phyloP scores from a whole-genome alignment of 2,888 invertebrate genomes.

The Disparrhopalites patrizii region DNA sequence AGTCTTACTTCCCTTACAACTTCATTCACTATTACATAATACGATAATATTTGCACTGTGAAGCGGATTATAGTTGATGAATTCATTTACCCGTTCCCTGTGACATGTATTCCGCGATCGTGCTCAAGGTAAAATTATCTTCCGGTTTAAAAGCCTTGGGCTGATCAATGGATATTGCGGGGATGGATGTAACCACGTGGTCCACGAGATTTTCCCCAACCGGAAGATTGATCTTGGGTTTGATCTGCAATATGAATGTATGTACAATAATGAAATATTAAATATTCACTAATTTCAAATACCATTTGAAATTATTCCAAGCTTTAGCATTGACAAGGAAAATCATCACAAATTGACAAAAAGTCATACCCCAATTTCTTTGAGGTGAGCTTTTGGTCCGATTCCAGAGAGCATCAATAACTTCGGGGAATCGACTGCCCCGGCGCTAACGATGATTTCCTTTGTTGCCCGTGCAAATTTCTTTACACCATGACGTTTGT shows the following conservation, averaged over 20 bases:
- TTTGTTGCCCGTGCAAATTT: constrained; percentile 19
- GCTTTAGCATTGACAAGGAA: too few relatives aligned
- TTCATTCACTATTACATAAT: too few relatives aligned
- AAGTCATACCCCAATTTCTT: constrained; percentile 13
- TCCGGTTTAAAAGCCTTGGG: constrained; percentile 34
- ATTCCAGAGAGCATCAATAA: constrained; percentile 27
- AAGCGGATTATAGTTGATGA: too few relatives aligned
- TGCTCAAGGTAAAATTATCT: constrained; percentile 33
- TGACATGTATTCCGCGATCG: constrained; percentile 33
- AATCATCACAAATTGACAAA: too few relatives aligned
- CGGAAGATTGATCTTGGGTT: constrained; percentile 35
- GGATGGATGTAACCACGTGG: constrained; percentile 27
- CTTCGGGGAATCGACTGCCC: constrained; percentile 18
- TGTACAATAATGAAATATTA: too few relatives aligned
- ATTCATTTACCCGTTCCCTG: constrained; percentile 38
- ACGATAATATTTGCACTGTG: not conserved
- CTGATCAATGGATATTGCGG: constrained; percentile 33
- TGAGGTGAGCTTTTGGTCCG: constrained; percentile 17
- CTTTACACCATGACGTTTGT: constrained; percentile 18
- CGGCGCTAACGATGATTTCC: constrained; percentile 23
- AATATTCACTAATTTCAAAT: too few relatives aligned
- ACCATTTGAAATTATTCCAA: too few relatives aligned
- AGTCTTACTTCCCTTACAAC: too few relatives aligned
- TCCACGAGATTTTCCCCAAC: constrained; percentile 45
- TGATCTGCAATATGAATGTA: constrained; percentile 32